A percentile compares a stretch with the other conserved stretches of the same genome.
Evolutionary conservation across 1,140 invertebrate genomes (phyloP).

Genomic region (Danaus melanippus): DNA sequence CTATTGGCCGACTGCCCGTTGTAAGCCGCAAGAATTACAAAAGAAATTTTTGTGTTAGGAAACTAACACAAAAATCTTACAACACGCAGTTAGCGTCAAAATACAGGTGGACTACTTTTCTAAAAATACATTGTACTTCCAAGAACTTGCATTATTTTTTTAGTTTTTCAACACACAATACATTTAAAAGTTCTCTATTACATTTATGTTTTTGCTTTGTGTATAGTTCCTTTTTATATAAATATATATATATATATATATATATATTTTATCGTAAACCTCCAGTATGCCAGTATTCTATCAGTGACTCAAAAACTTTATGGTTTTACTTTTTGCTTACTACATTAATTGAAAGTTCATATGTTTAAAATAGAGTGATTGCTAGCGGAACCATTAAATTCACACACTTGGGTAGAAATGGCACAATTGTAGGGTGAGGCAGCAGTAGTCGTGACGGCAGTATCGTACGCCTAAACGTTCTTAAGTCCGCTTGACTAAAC

Average conservation of each 20-base stretch:
- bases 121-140: constrained; percentile 36
- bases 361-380: constrained; percentile 51
- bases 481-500: constrained; percentile 58
- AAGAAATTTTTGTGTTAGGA: constrained; percentile 47
- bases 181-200: no score
- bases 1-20: constrained; percentile 58
- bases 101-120: constrained; percentile 41
- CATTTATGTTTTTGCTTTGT: no score
- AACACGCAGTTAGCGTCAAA: constrained; percentile 63
- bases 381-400: constrained; percentile 64
- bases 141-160: constrained; percentile 46
- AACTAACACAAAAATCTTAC: constrained; percentile 61
- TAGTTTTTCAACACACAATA: constrained; percentile 23
- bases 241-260: no score
- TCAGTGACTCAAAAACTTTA: no score
- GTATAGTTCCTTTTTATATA: no score
- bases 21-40: constrained; percentile 43
- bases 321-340: no score
- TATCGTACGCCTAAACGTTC: constrained; percentile 40
- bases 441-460: constrained; percentile 34
- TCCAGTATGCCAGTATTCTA: no score
- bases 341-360: no score
- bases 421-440: constrained; percentile 32
- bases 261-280: no score
- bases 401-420: constrained; percentile 47